Evolutionary conservation across 2,797 vertebrate species (phyloP).

Genomic region (Etheostoma perlongum): DNA sequence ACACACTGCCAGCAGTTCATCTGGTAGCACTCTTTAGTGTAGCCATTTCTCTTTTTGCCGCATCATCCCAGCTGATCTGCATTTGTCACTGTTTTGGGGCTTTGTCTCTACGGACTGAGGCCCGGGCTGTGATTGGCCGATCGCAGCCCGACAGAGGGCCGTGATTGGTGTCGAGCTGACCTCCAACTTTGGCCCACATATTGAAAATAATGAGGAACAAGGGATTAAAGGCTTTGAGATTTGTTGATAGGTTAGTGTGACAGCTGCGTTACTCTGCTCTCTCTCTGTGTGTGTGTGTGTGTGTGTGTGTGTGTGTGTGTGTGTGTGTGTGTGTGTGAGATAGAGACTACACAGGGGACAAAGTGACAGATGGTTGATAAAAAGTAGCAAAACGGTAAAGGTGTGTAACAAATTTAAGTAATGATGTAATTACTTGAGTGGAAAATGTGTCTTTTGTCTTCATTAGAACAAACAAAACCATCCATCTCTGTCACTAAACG

Average conservation of each 20-base stretch:
- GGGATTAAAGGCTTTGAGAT: constrained; percentile 16
- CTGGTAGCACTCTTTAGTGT: neutral
- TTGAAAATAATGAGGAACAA: constrained; percentile 31
- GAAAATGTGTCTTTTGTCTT: constrained; percentile 9
- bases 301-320: neutral
- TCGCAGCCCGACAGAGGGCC: neutral
- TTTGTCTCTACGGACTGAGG: neutral
- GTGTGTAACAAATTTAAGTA: neutral
- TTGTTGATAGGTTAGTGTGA: constrained; percentile 10
- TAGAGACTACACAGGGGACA: neutral
- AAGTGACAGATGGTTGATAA: constrained; percentile 1
- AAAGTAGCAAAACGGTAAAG: neutral
- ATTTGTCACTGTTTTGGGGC: constrained; percentile 14
- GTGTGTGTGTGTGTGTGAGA: neutral
- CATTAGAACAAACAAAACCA: neutral
- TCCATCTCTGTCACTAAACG: neutral
- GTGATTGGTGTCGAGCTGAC: neutral
- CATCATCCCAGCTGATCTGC: constrained; percentile 33
- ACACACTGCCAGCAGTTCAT: neutral
- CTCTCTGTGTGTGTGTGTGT: neutral
- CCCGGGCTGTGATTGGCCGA: neutral
- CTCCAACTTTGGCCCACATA: constrained; percentile 33
- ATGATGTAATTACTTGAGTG: constrained; percentile 20
- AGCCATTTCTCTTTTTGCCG: constrained; percentile 1
- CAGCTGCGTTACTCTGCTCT: neutral